Base-by-base conservation (phyloP, 2,797 vertebrate genomes). In the Eleutherodactylus coqui region DNA sequence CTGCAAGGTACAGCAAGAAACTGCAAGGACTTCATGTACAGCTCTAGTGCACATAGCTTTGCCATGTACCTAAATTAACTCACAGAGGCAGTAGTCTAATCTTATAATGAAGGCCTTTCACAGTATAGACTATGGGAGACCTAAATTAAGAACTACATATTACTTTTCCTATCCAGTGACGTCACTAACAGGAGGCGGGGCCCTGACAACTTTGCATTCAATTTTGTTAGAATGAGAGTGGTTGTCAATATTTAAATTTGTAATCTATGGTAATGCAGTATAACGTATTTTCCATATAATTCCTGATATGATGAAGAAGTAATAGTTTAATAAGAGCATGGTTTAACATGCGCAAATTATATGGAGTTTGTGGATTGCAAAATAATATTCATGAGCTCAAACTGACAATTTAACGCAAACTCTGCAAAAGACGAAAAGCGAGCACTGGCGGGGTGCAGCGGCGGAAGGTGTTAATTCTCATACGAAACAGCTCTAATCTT, bases 401-500 rank as follows among this genome's bases (percentile, higher is more conserved):
- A 11, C 32, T 41, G 24, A 69, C 64, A 79, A 79, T 79, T 70
- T 72, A 82, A 70, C n/a, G 62, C 38, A 79, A 32, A 79, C 45
- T 19, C 62, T 60, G 6, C 10, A 43, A 41, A 60, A 77, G 49
- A 51, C 45, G 51, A 51, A 75, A 17, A 69, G 3, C 8, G 16
- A 10, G 58, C 41, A 2, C n/a, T 27, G 69, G 47, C 60, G 53
- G 41, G 64, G 51, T 13, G 58, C 45, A 11, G 36, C 64, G 34
- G n/a, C 4, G 53, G 51, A 60, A 83, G n/a, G 53, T 79, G 82
- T 79, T 79, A 75, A 75, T 64, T 79, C 29, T 55, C 64, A 67
- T 45, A 83, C 79, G 84, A 79, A 45, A 76, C 80, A 14, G 24
- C 38, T 47, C n/a, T 62, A 72, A 83, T 62, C 75, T 79, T 84